Conservation (phyloP, 1,140 invertebrate species). For the Anoplolepis gracilipes region DNA sequence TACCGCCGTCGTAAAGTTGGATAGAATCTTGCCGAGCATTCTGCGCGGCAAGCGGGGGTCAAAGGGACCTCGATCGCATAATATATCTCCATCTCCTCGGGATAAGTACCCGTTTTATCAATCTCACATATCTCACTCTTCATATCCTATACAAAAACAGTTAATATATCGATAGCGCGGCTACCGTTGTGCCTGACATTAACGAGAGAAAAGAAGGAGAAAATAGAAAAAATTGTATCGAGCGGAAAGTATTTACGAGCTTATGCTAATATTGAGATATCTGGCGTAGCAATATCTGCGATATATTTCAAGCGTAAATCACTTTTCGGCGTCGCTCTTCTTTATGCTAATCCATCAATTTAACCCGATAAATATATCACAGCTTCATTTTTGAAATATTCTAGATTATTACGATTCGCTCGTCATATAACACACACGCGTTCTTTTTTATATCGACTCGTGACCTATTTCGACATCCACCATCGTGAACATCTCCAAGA, state of each 20-base stretch:
- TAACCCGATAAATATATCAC: conserved; percentile 36
- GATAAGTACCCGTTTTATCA: conserved; percentile 59
- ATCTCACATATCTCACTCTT: conserved; percentile 54
- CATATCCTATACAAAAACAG: conserved; percentile 56
- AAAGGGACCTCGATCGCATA: conserved; percentile 62
- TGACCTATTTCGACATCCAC: not conserved
- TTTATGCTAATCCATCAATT: conserved; percentile 59
- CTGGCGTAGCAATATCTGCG: conserved; percentile 53
- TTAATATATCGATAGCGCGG: conserved; percentile 49
- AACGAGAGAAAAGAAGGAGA: not conserved
- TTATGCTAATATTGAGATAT: conserved; percentile 60
- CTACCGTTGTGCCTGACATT: conserved; percentile 53
- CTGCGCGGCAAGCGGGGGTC: conserved; percentile 37
- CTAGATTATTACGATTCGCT: conserved; percentile 42
- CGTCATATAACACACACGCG: not conserved
- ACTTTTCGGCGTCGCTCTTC: conserved; percentile 31
- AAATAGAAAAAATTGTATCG: conserved; percentile 36
- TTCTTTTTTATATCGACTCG: conserved; percentile 1
- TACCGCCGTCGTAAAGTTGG: conserved; percentile 71
- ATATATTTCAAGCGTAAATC: conserved; percentile 53
- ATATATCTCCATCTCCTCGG: conserved; percentile 64
- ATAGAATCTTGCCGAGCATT: conserved; percentile 67
- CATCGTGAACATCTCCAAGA: not conserved
- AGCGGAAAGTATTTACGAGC: conserved; percentile 59
- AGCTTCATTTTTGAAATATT: conserved; percentile 35